These are phyloP conservation scores for Tylochromis polylepis DNA, from an alignment of 2,113 vertebrate species.

Conservation along the genomic window DNA sequence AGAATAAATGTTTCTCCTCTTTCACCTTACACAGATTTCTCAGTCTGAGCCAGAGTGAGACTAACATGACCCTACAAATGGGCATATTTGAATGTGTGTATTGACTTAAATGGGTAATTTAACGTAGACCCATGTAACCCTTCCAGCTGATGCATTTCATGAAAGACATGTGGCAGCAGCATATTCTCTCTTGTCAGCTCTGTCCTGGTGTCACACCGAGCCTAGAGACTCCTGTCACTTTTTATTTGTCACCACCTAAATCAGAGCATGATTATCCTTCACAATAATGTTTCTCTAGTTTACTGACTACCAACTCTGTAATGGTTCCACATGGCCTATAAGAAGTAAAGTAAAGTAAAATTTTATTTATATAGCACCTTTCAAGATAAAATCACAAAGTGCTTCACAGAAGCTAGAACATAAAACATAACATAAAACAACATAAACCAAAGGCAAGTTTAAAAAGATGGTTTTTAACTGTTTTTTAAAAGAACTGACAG, in stretches of 20 bases:
- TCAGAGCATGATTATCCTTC: neutral
- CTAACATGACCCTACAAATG: neutral
- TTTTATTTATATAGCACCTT: too few species aligned
- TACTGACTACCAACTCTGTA: neutral
- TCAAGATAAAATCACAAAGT: too few species aligned
- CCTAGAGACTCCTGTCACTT: constrained; percentile 15
- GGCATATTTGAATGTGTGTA: neutral
- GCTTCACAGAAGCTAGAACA: too few species aligned
- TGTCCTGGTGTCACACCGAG: constrained; percentile 6
- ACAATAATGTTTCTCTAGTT: neutral
- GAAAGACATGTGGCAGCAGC: neutral
- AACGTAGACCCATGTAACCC: neutral
- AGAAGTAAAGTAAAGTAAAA: too few species aligned
- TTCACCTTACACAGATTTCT: neutral
- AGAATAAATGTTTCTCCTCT: constrained; percentile 2
- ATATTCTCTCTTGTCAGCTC: neutral
- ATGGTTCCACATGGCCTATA: neutral
- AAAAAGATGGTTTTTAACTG: too few species aligned
- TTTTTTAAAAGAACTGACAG: too few species aligned
- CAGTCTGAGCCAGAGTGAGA: neutral
- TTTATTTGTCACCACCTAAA: constrained; percentile 21
- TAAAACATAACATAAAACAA: too few species aligned
- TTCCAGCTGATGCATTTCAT: neutral
- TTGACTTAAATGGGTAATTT: neutral
- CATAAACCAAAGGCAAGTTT: too few species aligned